Percentiles rank a stretch among this genome's conserved stretches.
Conservation (phyloP, 2,113 vertebrate genomes). For the Lamprologus tigripictilis region DNA sequence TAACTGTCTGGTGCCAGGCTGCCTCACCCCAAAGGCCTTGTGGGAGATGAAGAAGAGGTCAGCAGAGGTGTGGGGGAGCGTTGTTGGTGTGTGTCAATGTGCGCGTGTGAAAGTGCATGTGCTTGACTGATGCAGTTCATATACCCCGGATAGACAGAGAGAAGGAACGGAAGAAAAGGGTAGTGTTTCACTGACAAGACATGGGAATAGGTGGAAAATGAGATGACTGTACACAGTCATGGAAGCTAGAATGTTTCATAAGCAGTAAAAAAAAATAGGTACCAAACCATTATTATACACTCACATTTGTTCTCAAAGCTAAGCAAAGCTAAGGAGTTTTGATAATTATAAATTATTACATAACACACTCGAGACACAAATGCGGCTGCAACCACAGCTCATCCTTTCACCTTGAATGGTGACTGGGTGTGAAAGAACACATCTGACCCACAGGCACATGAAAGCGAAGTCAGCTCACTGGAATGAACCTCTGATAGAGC, state of each 20-base stretch:
- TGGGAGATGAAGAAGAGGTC: conserved; percentile 71
- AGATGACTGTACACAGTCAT: neutral
- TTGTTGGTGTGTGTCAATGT: neutral
- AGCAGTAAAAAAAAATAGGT: neutral
- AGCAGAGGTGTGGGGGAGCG: conserved; percentile 26
- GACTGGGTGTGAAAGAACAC: neutral
- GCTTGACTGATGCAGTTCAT: neutral
- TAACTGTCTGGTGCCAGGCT: conserved; percentile 78
- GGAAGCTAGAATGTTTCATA: neutral
- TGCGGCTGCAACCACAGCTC: neutral
- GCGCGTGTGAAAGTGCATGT: neutral
- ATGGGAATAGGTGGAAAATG: neutral
- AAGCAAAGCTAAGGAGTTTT: neutral
- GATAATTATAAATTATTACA: neutral
- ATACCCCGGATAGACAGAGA: neutral
- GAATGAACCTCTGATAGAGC: conserved; percentile 1
- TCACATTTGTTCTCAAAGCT: neutral
- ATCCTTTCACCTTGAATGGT: neutral
- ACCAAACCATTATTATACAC: neutral
- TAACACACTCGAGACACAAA: neutral
- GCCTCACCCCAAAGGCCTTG: conserved; percentile 67
- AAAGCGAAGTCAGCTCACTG: conserved; percentile 34
- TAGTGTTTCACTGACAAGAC: neutral
- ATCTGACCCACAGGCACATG: conserved; percentile 31
- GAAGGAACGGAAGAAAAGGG: neutral